Percentiles rank a stretch among this genome's conserved stretches.
Evolutionary conservation across 2,888 invertebrate species (phyloP).

Genomic region (Nysson spinosus): DNA sequence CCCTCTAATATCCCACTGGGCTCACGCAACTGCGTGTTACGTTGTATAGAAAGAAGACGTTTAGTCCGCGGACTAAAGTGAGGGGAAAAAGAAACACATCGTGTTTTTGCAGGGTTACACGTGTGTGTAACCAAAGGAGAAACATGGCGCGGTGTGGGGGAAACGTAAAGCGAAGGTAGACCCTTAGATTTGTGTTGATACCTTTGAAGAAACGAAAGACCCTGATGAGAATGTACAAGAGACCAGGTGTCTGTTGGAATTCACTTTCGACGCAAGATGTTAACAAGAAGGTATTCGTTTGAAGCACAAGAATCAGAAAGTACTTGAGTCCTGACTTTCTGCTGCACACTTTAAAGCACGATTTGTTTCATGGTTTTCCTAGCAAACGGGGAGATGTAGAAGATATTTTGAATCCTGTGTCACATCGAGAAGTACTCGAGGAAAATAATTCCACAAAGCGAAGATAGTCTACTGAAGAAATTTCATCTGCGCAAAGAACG

Average conservation of each 20-base stretch:
- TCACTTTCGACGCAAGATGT: conserved; percentile 25
- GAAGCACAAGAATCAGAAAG: too few relatives aligned
- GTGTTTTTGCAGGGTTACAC: neutral
- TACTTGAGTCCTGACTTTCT: too few relatives aligned
- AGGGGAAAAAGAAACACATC: neutral
- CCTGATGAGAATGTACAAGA: conserved; percentile 25
- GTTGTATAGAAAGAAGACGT: neutral
- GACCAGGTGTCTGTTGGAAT: conserved; percentile 29
- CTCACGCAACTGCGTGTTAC: too few relatives aligned
- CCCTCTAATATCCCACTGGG: neutral
- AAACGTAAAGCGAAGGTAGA: neutral
- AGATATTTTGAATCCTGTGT: conserved; percentile 46
- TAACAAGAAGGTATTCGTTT: conserved; percentile 5
- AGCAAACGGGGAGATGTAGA: neutral
- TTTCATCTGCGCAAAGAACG: too few relatives aligned
- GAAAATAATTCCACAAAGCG: too few relatives aligned
- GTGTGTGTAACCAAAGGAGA: too few relatives aligned
- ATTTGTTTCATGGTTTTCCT: neutral
- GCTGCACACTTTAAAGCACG: neutral
- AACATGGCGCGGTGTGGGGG: too few relatives aligned
- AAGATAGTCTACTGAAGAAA: too few relatives aligned
- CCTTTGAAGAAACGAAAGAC: neutral
- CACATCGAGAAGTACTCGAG: conserved; percentile 20
- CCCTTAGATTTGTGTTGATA: neutral
- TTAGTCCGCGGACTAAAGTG: neutral